A percentile compares a stretch with the other conserved stretches of the same genome.
Evolutionary conservation across 2,888 invertebrate genomes (phyloP).

Genomic region (Pristionchus arcanus): DNA sequence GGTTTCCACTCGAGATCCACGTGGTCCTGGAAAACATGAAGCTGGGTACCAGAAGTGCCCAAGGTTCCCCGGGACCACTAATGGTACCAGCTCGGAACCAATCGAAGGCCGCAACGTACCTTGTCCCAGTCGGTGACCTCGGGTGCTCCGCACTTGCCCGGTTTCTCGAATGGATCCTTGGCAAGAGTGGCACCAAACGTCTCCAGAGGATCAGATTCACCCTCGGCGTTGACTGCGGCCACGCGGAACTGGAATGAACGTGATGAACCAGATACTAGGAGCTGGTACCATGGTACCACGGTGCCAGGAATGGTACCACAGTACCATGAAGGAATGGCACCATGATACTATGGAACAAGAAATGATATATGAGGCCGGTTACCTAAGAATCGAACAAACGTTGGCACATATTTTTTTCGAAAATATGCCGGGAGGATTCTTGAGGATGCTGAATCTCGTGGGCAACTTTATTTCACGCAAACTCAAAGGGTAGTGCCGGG

Average conservation of each 20-base stretch:
- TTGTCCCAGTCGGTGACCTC: constrained; percentile 93
- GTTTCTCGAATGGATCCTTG: constrained; percentile 84
- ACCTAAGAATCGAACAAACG: no score
- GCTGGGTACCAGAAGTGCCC: not conserved
- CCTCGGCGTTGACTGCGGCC: constrained; percentile 96
- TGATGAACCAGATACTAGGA: not conserved
- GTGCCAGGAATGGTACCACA: not conserved
- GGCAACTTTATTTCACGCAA: no score
- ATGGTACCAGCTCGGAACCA: not conserved
- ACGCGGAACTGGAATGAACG: constrained; percentile 87
- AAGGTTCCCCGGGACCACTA: not conserved
- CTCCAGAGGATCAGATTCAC: constrained; percentile 95
- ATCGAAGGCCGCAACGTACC: constrained; percentile 15
- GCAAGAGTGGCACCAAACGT: constrained; percentile 85
- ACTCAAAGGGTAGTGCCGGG: no score
- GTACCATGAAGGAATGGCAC: no score
- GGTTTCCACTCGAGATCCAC: constrained; percentile 77
- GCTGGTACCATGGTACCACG: not conserved
- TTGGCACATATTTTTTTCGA: no score
- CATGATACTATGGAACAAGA: no score
- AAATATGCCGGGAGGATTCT: no score
- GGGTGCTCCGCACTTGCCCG: constrained; percentile 90
- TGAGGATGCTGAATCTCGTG: no score
- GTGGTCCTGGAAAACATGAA: constrained; percentile 64
- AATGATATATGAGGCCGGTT: no score